Evolutionary conservation across 2,888 invertebrate species (phyloP), one percentile per base, ranked within the genome.

Genomic region (Glaucopsyche alexis): DNA sequence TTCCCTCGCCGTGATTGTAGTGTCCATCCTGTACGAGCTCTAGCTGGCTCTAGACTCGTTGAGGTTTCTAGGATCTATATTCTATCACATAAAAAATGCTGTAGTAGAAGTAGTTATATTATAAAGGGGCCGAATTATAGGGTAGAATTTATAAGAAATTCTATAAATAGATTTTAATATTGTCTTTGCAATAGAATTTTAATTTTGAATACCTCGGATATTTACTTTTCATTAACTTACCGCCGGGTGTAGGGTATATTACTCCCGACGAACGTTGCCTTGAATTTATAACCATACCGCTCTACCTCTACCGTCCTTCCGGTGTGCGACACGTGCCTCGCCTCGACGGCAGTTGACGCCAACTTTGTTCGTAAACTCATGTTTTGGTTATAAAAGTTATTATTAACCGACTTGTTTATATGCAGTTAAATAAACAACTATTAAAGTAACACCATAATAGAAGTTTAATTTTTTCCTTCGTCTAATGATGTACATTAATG

Each of bases 241-340:
- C 13, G 16, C 16, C 29, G 60, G 14, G 29, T 29, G 42, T 42
- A 69, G 29, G 47, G 67, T 42, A 19, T 67, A 67, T 42, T 45
- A 45, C 69, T 67, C 49, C 69, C 49, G 69, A 47, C 49, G 6
- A 19, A 49, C 69, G 11, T 60, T 29, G 7, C 47, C 29, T 69
- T 49, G 69, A 49, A 69, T 69, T 69, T 69, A 69, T 69, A 49
- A 49, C 69, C 49, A 45, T 7, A 29, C 13, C 19, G 47, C 29
- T 67, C 47, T 49, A 14, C 69, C 14, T 60, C 60, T 19, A 7
- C 60, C 60, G 69, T 14, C 14, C 47, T 69, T 69, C 69, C 69
- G 69, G 69, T 69, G 49, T 29, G 29, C 29, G 69, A 69, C 69
- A 49, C 69, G 69, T 69, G 69, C 69, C 7, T 67, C n/a, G n/a